Conservation (phyloP, 2,888 invertebrate genomes). For the Eutolmus rufibarbis region DNA sequence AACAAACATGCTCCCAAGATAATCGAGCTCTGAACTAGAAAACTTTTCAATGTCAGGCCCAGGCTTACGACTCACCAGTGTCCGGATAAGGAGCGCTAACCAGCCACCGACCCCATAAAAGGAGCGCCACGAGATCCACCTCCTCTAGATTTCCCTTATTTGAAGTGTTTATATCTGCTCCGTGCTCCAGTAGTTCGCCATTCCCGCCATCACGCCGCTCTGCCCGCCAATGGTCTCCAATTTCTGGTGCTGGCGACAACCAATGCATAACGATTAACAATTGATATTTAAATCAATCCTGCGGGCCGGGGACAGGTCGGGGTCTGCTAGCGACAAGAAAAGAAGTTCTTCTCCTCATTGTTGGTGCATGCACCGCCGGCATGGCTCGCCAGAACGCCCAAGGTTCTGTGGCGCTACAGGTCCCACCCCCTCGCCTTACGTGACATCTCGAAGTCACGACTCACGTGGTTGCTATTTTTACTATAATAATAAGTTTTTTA, state of each 20-base stretch:
- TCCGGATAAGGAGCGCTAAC: not conserved
- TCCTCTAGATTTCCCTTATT: not conserved
- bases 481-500: not conserved
- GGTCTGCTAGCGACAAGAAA: not conserved
- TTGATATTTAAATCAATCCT: constrained; percentile 6
- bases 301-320: not conserved
- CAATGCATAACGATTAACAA: not conserved
- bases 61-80: not conserved
- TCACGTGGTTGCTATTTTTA: constrained; percentile 16
- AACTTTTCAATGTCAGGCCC: not conserved
- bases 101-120: not conserved
- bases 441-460: constrained; percentile 15
- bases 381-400: not conserved
- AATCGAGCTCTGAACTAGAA: not conserved
- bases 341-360: not conserved
- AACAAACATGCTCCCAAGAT: not conserved
- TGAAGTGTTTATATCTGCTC: not conserved
- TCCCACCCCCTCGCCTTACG: not conserved
- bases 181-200: constrained; percentile 5
- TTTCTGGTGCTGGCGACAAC: not conserved
- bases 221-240: not conserved
- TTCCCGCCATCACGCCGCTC: not conserved
- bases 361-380: not conserved
- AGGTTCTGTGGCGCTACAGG: constrained; percentile 10
- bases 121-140: not conserved